These are phyloP conservation scores for Oreohelix idahoensis DNA, from an alignment of 1,140 invertebrate species.

Conservation along the genomic window DNA sequence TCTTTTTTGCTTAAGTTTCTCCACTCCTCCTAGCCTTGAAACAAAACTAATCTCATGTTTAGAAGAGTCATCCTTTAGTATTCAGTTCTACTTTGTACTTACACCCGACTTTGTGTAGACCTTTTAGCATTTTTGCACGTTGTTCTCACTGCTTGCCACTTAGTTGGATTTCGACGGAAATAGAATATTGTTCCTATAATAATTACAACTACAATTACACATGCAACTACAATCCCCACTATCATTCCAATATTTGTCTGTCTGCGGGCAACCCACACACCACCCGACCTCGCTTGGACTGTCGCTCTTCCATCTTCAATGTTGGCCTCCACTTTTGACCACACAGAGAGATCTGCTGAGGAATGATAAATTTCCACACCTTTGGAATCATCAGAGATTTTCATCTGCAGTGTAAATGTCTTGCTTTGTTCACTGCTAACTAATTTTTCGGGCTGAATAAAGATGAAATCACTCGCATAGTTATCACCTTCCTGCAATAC, in stretches of 20 bases:
- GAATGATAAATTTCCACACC: conserved; percentile 58
- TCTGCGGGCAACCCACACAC: conserved; percentile 61
- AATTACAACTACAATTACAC: conserved; percentile 54
- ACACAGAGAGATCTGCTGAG: conserved; percentile 51
- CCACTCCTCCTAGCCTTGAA: no score
- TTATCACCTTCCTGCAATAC: conserved; percentile 61
- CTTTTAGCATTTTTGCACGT: conserved; percentile 55
- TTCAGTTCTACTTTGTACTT: conserved; percentile 59
- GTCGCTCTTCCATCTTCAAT: conserved; percentile 52
- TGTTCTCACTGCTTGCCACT: conserved; percentile 58
- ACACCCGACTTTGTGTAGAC: conserved; percentile 55
- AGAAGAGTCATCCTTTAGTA: no score
- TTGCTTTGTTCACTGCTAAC: conserved; percentile 46
- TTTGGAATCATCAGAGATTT: conserved; percentile 43
- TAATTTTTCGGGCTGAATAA: conserved; percentile 56
- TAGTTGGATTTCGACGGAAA: conserved; percentile 61
- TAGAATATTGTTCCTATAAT: conserved; percentile 58
- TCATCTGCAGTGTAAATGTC: conserved; percentile 50
- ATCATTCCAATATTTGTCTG: conserved; percentile 53
- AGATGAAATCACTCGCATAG: conserved; percentile 66
- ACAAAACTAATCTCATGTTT: no score
- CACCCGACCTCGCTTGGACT: conserved; percentile 58
- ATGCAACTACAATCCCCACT: conserved; percentile 55
- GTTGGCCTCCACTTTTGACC: conserved; percentile 57
- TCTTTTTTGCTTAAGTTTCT: no score